A percentile compares a stretch with the other conserved stretches of the same genome.
These are phyloP conservation scores for Silurus asotus DNA, from an alignment of 2,113 vertebrate species.

Conservation along the genomic window DNA sequence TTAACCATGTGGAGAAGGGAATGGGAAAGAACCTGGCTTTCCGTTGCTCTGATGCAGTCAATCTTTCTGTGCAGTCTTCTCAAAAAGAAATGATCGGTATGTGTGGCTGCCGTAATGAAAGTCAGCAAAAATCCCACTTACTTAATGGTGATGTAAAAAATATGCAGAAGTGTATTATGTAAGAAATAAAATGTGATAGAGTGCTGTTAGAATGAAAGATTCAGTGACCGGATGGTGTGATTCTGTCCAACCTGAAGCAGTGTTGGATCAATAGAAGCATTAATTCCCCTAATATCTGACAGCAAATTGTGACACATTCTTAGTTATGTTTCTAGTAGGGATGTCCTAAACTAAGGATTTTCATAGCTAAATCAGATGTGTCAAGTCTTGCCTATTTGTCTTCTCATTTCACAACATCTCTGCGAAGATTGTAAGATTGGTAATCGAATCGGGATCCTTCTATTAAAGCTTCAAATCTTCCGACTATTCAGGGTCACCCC, in stretches of 20 bases:
- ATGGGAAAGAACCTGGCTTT: constrained; percentile 95
- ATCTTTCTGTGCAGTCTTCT: constrained; percentile 82
- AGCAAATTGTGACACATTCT: not conserved
- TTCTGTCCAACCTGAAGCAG: not conserved
- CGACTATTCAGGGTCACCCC: too few species aligned
- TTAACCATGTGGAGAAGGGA: constrained; percentile 90
- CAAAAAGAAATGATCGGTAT: constrained; percentile 92
- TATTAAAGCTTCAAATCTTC: too few species aligned
- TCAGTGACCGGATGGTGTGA: not conserved
- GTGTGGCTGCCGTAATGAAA: not conserved
- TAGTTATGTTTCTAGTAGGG: not conserved
- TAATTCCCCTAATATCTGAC: not conserved
- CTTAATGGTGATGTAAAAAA: not conserved
- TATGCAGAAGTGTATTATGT: not conserved
- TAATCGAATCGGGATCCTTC: too few species aligned
- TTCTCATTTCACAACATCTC: too few species aligned
- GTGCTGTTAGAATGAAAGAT: not conserved
- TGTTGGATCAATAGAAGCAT: not conserved
- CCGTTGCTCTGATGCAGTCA: constrained; percentile 86
- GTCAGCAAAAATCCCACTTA: not conserved
- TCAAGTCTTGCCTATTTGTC: too few species aligned
- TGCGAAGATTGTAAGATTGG: too few species aligned
- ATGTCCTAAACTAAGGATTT: too few species aligned
- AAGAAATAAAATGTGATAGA: not conserved
- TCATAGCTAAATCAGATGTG: too few species aligned